Conservation (phyloP, 64 coral and sea anemone genomes). For the Montipora foliosa region DNA sequence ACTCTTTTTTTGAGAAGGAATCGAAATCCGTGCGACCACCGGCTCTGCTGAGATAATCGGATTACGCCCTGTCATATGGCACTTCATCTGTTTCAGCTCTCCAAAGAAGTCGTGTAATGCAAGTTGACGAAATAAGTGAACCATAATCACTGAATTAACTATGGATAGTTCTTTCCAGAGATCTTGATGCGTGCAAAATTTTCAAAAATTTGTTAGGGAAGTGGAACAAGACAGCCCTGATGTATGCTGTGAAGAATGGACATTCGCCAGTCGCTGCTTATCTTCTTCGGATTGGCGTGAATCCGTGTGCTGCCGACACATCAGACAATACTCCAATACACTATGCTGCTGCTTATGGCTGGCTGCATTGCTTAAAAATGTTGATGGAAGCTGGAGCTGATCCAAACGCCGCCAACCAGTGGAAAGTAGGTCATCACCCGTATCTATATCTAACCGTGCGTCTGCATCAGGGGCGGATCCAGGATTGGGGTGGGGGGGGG, state of each 20-base stretch:
- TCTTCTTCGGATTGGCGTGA: constrained; percentile 74
- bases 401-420: constrained; percentile 78
- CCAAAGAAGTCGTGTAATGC: too few relatives aligned
- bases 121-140: too few relatives aligned
- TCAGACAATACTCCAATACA: constrained; percentile 85
- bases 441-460: too few relatives aligned
- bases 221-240: constrained; percentile 90
- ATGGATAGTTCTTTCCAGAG: too few relatives aligned
- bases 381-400: constrained; percentile 80
- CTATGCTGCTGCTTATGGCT: constrained; percentile 92
- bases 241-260: constrained; percentile 93
- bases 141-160: too few relatives aligned
- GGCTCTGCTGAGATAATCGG: too few relatives aligned
- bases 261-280: constrained; percentile 83
- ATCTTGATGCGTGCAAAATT: not conserved
- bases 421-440: constrained; percentile 69
- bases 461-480: too few relatives aligned
- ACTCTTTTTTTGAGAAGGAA: too few relatives aligned
- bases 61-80: too few relatives aligned
- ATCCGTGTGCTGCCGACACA: constrained; percentile 75
- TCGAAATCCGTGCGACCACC: too few relatives aligned
- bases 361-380: constrained; percentile 88
- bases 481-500: too few relatives aligned
- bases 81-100: too few relatives aligned
- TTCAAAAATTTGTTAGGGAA: constrained; percentile 56